phyloP scores from a whole-genome alignment of 2,113 vertebrate genomes.

The Leiothrix lutea region DNA sequence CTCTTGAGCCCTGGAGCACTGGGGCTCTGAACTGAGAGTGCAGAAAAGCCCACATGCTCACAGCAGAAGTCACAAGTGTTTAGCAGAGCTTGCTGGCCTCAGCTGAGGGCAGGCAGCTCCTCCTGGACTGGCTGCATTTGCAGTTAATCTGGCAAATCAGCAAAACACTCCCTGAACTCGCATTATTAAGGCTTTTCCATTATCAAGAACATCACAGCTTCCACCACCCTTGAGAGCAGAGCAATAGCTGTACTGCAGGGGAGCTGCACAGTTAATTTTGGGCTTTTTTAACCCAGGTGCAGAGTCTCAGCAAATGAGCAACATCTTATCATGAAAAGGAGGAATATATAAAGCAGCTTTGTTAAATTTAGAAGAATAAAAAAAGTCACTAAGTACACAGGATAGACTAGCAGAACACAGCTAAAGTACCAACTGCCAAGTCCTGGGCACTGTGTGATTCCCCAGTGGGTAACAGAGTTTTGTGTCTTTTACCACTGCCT shows the following conservation, averaged over 20 bases:
- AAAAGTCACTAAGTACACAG: background rate
- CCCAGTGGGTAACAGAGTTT: background rate
- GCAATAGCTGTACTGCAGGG: background rate
- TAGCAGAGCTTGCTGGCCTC: background rate
- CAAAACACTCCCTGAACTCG: background rate
- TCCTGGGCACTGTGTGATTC: background rate
- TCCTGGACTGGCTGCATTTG: background rate
- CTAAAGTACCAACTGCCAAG: background rate
- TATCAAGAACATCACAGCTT: slow-evolving; percentile 1
- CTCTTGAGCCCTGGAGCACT: background rate
- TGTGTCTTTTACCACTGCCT: background rate
- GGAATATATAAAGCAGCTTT: background rate
- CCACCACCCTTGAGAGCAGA: background rate
- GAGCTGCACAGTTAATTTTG: background rate
- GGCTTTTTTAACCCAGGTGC: background rate
- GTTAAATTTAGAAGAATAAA: background rate
- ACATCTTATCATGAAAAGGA: background rate
- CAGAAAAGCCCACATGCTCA: background rate
- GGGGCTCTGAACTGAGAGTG: background rate
- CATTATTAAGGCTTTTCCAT: slow-evolving; percentile 24
- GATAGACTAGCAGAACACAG: background rate
- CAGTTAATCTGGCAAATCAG: background rate
- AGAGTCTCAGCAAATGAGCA: background rate
- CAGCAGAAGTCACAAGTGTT: background rate
- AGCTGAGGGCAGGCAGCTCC: background rate